phyloP scores from a whole-genome alignment of 2,888 invertebrate species.

The Drepana falcataria region DNA sequence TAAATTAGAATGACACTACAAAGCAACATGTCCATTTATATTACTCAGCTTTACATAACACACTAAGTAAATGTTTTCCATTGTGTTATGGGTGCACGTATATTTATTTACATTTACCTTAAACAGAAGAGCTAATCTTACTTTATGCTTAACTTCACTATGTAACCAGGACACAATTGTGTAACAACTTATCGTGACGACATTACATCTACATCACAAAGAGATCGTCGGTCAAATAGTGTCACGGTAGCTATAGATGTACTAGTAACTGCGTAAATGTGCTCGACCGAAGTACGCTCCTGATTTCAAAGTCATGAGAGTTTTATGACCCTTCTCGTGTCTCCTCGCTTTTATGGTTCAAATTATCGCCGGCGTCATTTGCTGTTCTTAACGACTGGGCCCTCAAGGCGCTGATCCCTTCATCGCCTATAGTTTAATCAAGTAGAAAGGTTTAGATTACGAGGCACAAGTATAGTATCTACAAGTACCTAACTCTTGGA shows the following conservation, averaged over 20 bases:
- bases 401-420: slow-evolving; percentile 1
- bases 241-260: slow-evolving; percentile 17
- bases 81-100: too few species aligned
- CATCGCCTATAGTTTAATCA: slow-evolving; percentile 19
- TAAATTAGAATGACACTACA: too few species aligned
- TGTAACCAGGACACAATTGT: too few species aligned
- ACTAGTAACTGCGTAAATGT: slow-evolving; percentile 47
- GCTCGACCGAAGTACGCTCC: slow-evolving; percentile 45
- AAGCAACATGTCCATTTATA: too few species aligned
- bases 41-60: too few species aligned
- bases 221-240: slow-evolving; percentile 29
- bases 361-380: slow-evolving; percentile 12
- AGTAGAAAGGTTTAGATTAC: slow-evolving; percentile 18
- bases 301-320: slow-evolving; percentile 66
- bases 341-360: slow-evolving; percentile 16
- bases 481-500: too few species aligned
- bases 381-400: slow-evolving; percentile 10
- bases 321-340: slow-evolving; percentile 22
- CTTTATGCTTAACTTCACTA: too few species aligned
- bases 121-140: too few species aligned
- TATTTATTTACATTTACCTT: too few species aligned
- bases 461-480: not conserved
- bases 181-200: slow-evolving; percentile 10
- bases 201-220: slow-evolving; percentile 12
- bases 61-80: too few species aligned